Conservation (phyloP, 2,113 vertebrate genomes). For the Herpetotheres cachinnans region DNA sequence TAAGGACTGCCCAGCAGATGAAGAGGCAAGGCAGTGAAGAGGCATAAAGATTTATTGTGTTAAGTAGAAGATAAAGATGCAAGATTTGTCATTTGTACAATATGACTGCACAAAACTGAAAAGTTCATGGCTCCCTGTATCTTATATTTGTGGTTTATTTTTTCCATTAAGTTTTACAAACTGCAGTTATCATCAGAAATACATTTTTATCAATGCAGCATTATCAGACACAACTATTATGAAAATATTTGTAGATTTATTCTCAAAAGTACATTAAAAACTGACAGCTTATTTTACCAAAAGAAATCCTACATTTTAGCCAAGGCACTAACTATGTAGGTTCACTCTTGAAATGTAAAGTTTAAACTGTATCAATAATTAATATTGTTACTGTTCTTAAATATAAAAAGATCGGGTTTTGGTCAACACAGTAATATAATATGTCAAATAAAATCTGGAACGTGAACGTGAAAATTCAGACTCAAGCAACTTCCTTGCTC, state of each 20-base stretch:
- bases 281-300: not conserved
- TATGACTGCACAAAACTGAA: not conserved
- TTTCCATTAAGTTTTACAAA: not conserved
- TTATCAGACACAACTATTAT: not conserved
- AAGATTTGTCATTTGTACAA: not conserved
- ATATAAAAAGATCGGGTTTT: accelerated
- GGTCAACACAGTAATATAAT: not conserved
- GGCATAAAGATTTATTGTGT: not conserved
- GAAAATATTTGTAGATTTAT: not conserved
- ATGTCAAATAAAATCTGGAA: not conserved
- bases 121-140: not conserved
- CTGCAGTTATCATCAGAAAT: not conserved
- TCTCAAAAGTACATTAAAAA: not conserved
- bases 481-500: not conserved
- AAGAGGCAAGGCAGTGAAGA: not conserved
- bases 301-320: not conserved
- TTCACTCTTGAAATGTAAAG: not conserved
- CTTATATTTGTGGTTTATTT: not conserved
- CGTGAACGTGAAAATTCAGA: not conserved
- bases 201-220: not conserved
- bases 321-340: not conserved
- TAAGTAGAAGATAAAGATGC: not conserved
- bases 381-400: not conserved
- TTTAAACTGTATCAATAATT: not conserved
- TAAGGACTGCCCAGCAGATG: not conserved